A percentile compares a stretch with the other conserved stretches of the same genome.
Conservation (phyloP, 2,888 invertebrate species). For the Pristionchus arcanus region DNA sequence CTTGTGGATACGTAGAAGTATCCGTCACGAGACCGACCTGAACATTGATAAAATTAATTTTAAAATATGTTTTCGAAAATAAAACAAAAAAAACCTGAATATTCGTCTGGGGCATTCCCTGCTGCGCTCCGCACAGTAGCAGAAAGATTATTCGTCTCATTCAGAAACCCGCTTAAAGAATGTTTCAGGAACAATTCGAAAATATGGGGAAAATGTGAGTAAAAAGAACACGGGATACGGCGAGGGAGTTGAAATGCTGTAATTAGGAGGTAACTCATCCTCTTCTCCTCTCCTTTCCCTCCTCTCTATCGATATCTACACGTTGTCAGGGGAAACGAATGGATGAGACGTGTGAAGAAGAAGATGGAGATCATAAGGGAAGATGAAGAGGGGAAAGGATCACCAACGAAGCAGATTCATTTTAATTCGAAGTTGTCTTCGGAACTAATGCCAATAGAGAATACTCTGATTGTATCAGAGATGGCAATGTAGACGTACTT, state of each 20-base stretch:
- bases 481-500: too few relatives aligned
- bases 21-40: slow-evolving; percentile 32
- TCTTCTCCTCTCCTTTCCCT: too few relatives aligned
- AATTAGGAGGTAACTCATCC: slow-evolving; percentile 40
- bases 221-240: neutral
- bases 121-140: neutral
- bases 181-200: neutral
- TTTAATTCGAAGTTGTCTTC: neutral
- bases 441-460: neutral
- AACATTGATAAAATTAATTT: neutral
- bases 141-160: neutral
- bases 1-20: neutral
- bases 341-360: slow-evolving; percentile 2
- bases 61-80: neutral
- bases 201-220: neutral
- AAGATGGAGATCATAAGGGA: neutral
- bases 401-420: neutral
- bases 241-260: neutral
- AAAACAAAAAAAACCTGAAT: neutral
- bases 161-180: neutral
- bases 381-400: neutral
- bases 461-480: neutral
- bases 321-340: neutral
- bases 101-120: neutral
- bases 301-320: neutral